A percentile compares a stretch with the other conserved stretches of the same genome.
phyloP scores from a whole-genome alignment of 2,888 invertebrate genomes.

The Coremacera marginata region DNA sequence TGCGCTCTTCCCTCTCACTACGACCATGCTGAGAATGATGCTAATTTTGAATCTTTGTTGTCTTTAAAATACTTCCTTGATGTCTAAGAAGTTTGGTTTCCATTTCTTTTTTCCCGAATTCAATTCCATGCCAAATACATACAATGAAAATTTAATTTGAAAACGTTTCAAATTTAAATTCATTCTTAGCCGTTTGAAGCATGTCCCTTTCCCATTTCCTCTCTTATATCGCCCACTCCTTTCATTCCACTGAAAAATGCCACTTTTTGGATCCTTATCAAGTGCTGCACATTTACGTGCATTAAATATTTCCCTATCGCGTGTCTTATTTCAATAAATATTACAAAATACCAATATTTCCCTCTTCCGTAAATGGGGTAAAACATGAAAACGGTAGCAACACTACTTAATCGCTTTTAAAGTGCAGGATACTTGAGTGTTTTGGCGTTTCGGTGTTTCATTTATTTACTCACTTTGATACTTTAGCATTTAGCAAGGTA shows the following conservation, averaged over 20 bases:
- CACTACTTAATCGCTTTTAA: constrained; percentile 36
- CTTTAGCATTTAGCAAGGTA: neutral
- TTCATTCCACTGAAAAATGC: neutral
- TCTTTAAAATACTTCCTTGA: no score
- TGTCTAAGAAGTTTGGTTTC: no score
- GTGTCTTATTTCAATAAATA: constrained; percentile 61
- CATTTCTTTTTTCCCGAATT: no score
- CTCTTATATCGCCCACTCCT: neutral
- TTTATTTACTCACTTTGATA: neutral
- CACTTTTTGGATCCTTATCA: neutral
- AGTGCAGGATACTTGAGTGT: constrained; percentile 37
- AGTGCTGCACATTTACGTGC: constrained; percentile 33
- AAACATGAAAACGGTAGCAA: neutral
- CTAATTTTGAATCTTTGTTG: no score
- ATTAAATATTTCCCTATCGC: constrained; percentile 61
- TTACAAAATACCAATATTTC: constrained; percentile 46
- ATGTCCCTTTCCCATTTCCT: neutral
- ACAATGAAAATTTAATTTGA: no score
- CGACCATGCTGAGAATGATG: no score
- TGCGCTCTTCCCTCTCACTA: no score
- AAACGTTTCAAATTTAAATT: no score
- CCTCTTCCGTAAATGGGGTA: neutral
- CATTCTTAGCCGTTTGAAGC: no score
- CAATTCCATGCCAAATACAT: no score
- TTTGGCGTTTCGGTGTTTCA: neutral